phyloP scores from a whole-genome alignment of 2,113 vertebrate species.

The Arizona elegans region DNA sequence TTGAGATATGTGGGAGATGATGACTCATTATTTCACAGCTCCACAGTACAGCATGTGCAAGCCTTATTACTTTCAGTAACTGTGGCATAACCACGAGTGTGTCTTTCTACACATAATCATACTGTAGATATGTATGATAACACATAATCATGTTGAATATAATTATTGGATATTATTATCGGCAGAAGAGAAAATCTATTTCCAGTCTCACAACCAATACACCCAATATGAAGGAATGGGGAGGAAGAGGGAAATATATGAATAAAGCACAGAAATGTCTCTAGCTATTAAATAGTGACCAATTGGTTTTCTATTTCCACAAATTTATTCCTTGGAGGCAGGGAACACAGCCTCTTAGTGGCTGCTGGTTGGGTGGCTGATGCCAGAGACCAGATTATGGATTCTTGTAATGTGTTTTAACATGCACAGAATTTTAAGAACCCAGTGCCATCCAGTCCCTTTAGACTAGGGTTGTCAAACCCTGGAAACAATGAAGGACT shows the following conservation, averaged over 20 bases:
- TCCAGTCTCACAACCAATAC: background rate
- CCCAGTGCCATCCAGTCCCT: background rate
- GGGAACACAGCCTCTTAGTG: background rate
- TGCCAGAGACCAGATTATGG: background rate
- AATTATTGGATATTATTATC: background rate
- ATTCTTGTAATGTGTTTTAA: background rate
- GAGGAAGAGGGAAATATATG: background rate
- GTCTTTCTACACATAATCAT: constrained; percentile 16
- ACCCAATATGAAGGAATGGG: background rate
- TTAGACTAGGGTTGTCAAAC: too few relatives aligned
- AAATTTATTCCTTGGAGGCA: background rate
- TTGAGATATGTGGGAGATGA: constrained; percentile 17
- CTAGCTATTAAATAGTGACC: background rate
- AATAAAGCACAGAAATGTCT: background rate
- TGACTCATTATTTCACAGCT: constrained; percentile 48
- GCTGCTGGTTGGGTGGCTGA: background rate
- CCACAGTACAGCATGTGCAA: constrained; percentile 13
- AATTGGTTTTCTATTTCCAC: background rate
- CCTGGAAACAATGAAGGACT: too few relatives aligned
- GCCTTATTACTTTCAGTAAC: constrained; percentile 21
- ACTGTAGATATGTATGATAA: background rate
- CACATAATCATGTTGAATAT: background rate
- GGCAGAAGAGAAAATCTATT: background rate
- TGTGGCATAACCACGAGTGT: constrained; percentile 12
- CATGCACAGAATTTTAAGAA: background rate